Evolutionary conservation across 2,888 invertebrate species (phyloP).

Genomic region (Caenorhabditis drosophilae): DNA sequence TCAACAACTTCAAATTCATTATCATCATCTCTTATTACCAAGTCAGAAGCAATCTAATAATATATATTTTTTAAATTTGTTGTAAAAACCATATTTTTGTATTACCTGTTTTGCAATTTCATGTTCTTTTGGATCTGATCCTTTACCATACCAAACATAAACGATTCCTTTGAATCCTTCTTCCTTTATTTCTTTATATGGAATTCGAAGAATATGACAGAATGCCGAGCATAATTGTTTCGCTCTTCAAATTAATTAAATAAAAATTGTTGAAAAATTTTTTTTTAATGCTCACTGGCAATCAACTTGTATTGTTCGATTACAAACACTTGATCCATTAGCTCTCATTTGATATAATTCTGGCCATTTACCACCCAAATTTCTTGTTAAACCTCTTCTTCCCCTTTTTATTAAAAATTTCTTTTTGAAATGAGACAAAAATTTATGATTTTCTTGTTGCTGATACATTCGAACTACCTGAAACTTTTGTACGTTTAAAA

Average conservation of each 20-base stretch:
- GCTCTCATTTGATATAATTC: conserved; percentile 93
- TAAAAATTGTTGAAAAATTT: background rate
- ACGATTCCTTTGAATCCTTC: conserved; percentile 36
- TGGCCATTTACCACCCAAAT: conserved; percentile 72
- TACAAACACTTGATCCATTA: conserved; percentile 89
- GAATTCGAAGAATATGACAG: conserved; percentile 77
- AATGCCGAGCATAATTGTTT: conserved; percentile 87
- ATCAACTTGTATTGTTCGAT: conserved; percentile 74
- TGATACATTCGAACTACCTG: conserved; percentile 85
- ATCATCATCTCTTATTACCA: conserved; percentile 59
- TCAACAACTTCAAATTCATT: conserved; percentile 49
- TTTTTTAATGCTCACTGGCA: conserved; percentile 36
- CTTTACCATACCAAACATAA: conserved; percentile 53
- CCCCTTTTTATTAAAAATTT: conserved; percentile 91
- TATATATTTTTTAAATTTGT: too few species aligned
- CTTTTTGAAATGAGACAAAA: conserved; percentile 93
- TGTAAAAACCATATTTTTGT: too few species aligned
- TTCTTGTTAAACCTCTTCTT: conserved; percentile 60
- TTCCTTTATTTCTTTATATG: conserved; percentile 47
- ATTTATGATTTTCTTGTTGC: conserved; percentile 97
- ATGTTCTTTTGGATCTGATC: conserved; percentile 38
- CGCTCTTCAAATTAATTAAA: conserved; percentile 76
- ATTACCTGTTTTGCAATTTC: conserved; percentile 34
- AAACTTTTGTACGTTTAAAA: too few species aligned
- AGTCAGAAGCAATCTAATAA: conserved; percentile 59